A percentile compares a stretch with the other conserved stretches of the same genome.
phyloP scores from a whole-genome alignment of 1,140 invertebrate genomes.

The Nymphalis io region DNA sequence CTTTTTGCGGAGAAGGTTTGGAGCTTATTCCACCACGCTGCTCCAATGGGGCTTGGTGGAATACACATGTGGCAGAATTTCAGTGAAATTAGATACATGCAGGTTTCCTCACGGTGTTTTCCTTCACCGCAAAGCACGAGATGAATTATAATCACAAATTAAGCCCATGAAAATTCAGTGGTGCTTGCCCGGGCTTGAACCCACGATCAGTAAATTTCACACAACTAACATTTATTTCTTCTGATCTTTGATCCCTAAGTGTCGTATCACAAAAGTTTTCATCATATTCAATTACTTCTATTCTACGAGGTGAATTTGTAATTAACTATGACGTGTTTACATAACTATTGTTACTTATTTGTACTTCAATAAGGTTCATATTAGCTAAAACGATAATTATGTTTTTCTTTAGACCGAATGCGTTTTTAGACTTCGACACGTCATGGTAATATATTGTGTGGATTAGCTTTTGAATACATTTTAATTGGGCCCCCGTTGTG shows the following conservation, averaged over 20 bases:
- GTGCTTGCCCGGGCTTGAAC: too few relatives aligned
- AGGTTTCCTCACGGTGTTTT: too few relatives aligned
- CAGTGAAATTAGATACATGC: too few relatives aligned
- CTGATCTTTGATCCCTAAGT: slow-evolving; percentile 35
- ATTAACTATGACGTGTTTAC: slow-evolving; percentile 33
- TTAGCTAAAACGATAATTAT: slow-evolving; percentile 29
- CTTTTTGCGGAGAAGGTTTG: too few relatives aligned
- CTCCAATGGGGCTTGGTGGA: too few relatives aligned
- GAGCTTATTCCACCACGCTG: too few relatives aligned
- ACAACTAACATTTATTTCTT: slow-evolving; percentile 16
- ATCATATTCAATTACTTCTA: slow-evolving; percentile 56
- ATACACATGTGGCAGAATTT: too few relatives aligned
- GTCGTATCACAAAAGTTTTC: slow-evolving; percentile 44
- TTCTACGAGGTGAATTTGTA: slow-evolving; percentile 46
- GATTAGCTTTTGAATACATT: slow-evolving; percentile 67
- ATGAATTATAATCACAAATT: too few relatives aligned
- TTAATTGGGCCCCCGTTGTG: slow-evolving; percentile 58
- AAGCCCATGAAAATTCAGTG: too few relatives aligned
- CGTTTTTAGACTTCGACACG: slow-evolving; percentile 29
- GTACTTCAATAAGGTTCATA: not conserved
- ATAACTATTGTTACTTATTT: not conserved
- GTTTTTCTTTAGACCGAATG: not conserved
- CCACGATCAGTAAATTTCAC: slow-evolving; percentile 35
- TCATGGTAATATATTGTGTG: slow-evolving; percentile 17
- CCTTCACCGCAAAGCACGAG: too few relatives aligned